These are phyloP conservation scores for Misgurnus anguillicaudatus DNA, from an alignment of 2,113 vertebrate species.

Conservation along the genomic window DNA sequence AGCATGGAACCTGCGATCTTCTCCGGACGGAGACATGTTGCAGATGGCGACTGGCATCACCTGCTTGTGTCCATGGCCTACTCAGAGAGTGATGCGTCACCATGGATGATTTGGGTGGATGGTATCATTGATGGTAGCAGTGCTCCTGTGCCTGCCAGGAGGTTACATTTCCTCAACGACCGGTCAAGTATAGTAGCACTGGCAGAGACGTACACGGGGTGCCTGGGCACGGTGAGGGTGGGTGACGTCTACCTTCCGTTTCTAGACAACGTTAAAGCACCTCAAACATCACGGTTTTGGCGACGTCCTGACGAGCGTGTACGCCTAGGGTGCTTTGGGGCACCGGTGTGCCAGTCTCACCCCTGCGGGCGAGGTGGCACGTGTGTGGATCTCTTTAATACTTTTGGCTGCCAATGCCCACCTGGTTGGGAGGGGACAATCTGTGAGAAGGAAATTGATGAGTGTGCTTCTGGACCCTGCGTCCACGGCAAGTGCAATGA, in stretches of 20 bases:
- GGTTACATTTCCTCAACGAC: conserved; percentile 78
- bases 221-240: conserved; percentile 80
- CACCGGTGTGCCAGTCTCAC: conserved; percentile 73
- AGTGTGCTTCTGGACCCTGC: conserved; percentile 82
- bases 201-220: conserved; percentile 85
- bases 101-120: conserved; percentile 82
- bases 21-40: conserved; percentile 63
- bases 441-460: conserved; percentile 79
- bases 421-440: conserved; percentile 79
- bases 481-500: conserved; percentile 79
- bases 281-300: conserved; percentile 75
- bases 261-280: conserved; percentile 56
- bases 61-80: conserved; percentile 76
- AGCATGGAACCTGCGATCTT: conserved; percentile 71
- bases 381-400: conserved; percentile 85
- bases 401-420: conserved; percentile 77
- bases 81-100: conserved; percentile 56
- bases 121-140: conserved; percentile 71
- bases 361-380: conserved; percentile 78
- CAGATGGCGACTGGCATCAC: conserved; percentile 86
- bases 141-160: conserved; percentile 63
- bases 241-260: conserved; percentile 84
- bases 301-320: conserved; percentile 39
- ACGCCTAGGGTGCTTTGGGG: conserved; percentile 76
- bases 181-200: conserved; percentile 60